Base-by-base conservation (phyloP, 2,797 vertebrate species). In the Natrix natrix region DNA sequence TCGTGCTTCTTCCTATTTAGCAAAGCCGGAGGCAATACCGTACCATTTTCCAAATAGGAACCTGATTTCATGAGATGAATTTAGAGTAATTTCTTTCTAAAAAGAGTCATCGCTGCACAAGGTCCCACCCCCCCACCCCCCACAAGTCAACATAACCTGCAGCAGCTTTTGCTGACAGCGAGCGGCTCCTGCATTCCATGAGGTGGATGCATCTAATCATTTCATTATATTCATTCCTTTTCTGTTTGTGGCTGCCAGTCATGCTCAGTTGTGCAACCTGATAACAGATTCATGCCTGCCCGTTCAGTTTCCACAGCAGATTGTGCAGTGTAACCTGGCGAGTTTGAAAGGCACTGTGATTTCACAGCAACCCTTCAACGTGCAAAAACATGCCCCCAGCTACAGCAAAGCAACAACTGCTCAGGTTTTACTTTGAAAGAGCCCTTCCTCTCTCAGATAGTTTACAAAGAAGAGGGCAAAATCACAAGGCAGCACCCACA, bases 201-300 rank as follows among this genome's bases (percentile, higher is more conserved):
- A 43, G 90, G 86, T 88, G 48, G 43, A 57, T 69, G 57, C 43
- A 43, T 63, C 66, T 63, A 43, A 86, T 43, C 4, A 24, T 91
- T 26, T 91, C 69, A 93, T 89, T 91, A 91, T 74, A 63, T 57
- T 37, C 90, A 59, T 93, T 86, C 57, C 57, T 91, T 86, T 63
- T 59, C 59, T 74, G 89, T 63, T 86, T 89, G 32, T 86, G 59
- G 52, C 93, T 91, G 59, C 90, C 59, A 86, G 93, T 89, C 93
- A 91, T 89, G 69, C 87, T 91, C 43, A n/a, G 69, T 93, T 93
- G 90, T 91, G 93, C 90, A 93, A 93, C 54, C 22, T 28, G 20
- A 86, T 66, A 89, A 56, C 69, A 89, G 69, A 87, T 43, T 86
- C 69, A 57, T 17, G 43, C 87, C 87, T 86, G 69, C 43, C 32